Base-by-base conservation (phyloP, 2,888 invertebrate genomes). In the Rhogogaster chlorosoma region DNA sequence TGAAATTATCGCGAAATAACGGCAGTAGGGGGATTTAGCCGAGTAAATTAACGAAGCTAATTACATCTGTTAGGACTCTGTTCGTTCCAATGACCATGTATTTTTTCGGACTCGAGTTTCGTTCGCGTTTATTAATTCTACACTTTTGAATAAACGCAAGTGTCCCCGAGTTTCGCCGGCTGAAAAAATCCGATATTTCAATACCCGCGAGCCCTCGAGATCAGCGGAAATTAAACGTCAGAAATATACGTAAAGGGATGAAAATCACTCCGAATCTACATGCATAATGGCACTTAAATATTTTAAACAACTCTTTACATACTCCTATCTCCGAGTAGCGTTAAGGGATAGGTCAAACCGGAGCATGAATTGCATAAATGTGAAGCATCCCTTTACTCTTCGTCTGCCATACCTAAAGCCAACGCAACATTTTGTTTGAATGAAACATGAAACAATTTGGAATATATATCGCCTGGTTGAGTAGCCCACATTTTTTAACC, bases 371-470 rank as follows among this genome's bases (percentile, higher is more conserved):
- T 67, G 32, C 67, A 67, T 67, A 67, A 67, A 67, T 67, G 15
- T 26, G 32, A 67, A 67, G 32, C 6, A 29, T 38, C 71, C 10
- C 38, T 38, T 22, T 38, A 9, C 36, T 18, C 22, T 71, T 10
- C 36, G 15, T 71, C n/a, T 22, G n/a, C 71, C 38, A 38, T 22
- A 38, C 71, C 38, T 2, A 5, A 10, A 29, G 26, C 75, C 45
- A 38, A 42, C 75, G 18, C 2, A 77, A 32, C 29, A 12, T 77
- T 38, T 38, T 38, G 71, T 61, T 80, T 80, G 80, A 80, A 80
- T 61, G 61, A 61, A 80, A 80, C n/a, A 80, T 80, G 61, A 80
- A 36, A 61, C 80, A 80, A 42, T 38, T 80, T 38, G 26, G 38
- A 32, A 49, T 38, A 77, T 77, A 32, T 49, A 42, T 32, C 49